phyloP scores from a whole-genome alignment of 2,113 vertebrate genomes.

The Odontophorus gujanensis region DNA sequence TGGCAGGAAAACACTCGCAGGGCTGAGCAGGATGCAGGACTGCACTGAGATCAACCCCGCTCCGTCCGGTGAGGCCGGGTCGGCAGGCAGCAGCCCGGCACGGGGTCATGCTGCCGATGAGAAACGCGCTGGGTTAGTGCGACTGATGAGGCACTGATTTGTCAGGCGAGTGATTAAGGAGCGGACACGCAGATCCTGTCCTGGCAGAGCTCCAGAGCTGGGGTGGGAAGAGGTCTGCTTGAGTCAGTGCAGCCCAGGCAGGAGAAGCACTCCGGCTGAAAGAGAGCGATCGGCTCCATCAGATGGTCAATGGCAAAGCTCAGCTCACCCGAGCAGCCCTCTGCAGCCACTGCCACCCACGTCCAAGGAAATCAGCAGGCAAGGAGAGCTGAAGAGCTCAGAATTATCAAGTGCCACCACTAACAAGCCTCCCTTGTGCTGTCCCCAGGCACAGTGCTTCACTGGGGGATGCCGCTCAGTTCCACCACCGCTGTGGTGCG shows the following conservation, averaged over 20 bases:
- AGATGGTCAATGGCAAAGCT: not conserved
- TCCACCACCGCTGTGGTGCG: not conserved
- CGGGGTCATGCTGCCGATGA: not conserved
- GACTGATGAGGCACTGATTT: slow-evolving; percentile 10
- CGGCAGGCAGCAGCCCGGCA: not conserved
- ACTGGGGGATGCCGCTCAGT: not conserved
- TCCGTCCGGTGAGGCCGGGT: not conserved
- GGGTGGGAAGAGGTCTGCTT: not conserved
- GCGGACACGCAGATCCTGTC: not conserved
- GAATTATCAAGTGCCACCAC: not conserved
- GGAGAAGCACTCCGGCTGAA: not conserved
- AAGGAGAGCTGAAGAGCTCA: not conserved
- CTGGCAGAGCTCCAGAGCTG: accelerated
- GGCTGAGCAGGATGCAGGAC: not conserved
- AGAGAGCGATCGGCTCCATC: not conserved
- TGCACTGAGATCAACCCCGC: not conserved
- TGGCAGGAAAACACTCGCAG: slow-evolving; percentile 1
- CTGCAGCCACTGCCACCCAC: not conserved
- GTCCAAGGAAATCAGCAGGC: not conserved
- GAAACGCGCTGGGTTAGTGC: not conserved
- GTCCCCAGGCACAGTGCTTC: not conserved
- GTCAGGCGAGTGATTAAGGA: not conserved
- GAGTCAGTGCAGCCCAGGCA: not conserved
- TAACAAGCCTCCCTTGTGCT: not conserved
- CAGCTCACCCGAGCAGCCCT: not conserved